These are phyloP conservation scores for Channallabes apus DNA, from an alignment of 2,797 vertebrate species.

Conservation along the genomic window DNA sequence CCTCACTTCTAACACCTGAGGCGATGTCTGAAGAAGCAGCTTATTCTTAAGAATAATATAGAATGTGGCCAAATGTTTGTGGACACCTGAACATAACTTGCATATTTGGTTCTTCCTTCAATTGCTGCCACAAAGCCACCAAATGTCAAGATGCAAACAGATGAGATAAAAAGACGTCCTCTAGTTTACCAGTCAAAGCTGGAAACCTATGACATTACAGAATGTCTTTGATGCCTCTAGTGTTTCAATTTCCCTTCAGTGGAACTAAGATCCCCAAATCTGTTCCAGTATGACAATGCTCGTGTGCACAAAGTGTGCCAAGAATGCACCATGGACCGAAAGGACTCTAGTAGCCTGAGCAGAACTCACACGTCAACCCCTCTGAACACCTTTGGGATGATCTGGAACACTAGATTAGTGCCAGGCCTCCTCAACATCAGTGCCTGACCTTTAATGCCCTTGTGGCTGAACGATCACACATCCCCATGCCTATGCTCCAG, in stretches of 20 bases:
- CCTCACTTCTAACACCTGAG: neutral
- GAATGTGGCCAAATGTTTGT: neutral
- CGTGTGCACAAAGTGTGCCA: neutral
- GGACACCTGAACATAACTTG: neutral
- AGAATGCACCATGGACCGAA: neutral
- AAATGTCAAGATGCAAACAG: too few species aligned
- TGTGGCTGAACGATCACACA: neutral
- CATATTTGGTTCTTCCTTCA: neutral
- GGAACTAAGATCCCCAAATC: too few species aligned
- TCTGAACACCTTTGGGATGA: neutral
- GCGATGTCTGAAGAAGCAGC: neutral
- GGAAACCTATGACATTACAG: too few species aligned
- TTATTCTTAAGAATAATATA: neutral
- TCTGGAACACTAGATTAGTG: neutral
- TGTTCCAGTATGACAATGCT: too few species aligned
- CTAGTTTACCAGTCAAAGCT: too few species aligned
- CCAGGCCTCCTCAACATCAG: neutral
- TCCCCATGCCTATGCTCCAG: neutral
- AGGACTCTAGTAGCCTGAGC: too few species aligned
- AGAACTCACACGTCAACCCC: neutral
- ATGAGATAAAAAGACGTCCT: too few species aligned
- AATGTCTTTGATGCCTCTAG: too few species aligned
- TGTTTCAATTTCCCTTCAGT: too few species aligned
- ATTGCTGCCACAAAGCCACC: neutral
- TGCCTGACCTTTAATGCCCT: neutral